phyloP scores from a whole-genome alignment of 2,797 vertebrate species.

The Manis pentadactyla region DNA sequence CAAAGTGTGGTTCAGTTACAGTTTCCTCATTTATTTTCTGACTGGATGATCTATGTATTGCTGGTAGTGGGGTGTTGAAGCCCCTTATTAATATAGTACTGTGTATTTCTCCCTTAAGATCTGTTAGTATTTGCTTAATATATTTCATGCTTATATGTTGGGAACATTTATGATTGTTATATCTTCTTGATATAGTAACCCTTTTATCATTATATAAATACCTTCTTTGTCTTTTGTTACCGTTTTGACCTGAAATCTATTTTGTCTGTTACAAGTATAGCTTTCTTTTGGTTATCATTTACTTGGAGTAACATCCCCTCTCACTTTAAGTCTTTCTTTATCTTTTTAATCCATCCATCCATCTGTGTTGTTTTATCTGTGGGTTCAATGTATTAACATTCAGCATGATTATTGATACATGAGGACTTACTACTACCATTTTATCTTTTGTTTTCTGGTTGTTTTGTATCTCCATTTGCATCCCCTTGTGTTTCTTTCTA shows the following conservation, averaged over 20 bases:
- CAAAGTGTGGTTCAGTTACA: background rate
- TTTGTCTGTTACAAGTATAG: background rate
- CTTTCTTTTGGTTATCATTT: background rate
- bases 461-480: background rate
- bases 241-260: background rate
- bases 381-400: too few relatives aligned
- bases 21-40: background rate
- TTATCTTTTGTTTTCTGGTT: background rate
- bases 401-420: background rate
- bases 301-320: background rate
- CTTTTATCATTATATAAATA: background rate
- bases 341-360: background rate
- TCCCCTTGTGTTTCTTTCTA: background rate
- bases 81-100: background rate
- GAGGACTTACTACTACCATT: background rate
- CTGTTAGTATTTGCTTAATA: background rate
- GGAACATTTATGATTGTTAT: background rate
- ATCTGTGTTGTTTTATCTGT: too few relatives aligned
- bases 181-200: background rate
- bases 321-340: background rate
- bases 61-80: background rate
- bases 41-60: background rate
- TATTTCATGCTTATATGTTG: background rate
- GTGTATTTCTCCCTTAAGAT: background rate
- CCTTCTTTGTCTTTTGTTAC: background rate